These are phyloP conservation scores for Littorina saxatilis DNA, from an alignment of 1,140 invertebrate genomes.

Conservation along the genomic window DNA sequence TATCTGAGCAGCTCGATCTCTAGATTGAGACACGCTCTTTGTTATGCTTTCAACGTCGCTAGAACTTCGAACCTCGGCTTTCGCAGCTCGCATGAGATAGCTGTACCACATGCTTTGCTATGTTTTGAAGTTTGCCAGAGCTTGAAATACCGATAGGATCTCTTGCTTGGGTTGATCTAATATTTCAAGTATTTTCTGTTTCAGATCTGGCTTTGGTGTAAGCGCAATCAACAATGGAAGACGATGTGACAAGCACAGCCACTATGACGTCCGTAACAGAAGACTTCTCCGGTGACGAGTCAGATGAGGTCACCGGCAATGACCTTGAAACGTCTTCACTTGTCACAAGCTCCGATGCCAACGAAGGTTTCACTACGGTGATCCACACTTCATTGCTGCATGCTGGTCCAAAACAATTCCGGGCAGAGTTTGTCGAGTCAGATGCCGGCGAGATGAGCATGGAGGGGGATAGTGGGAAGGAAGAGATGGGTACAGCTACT, in stretches of 20 bases:
- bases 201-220: too few species aligned
- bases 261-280: slow-evolving; percentile 32
- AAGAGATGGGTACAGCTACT: neutral
- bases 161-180: too few species aligned
- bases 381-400: neutral
- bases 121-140: too few species aligned
- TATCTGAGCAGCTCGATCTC: too few species aligned
- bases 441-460: neutral
- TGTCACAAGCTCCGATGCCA: neutral
- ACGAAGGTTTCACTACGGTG: neutral
- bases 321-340: slow-evolving; percentile 9
- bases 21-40: too few species aligned
- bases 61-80: too few species aligned
- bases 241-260: slow-evolving; percentile 20
- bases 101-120: too few species aligned
- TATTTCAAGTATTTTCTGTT: too few species aligned
- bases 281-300: slow-evolving; percentile 44
- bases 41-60: too few species aligned
- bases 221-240: slow-evolving; percentile 25
- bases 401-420: neutral
- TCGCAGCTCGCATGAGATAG: too few species aligned
- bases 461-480: neutral
- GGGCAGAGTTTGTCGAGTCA: too few species aligned
- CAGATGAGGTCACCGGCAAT: neutral
- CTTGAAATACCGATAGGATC: too few species aligned